A percentile compares a stretch with the other conserved stretches of the same genome.
These are phyloP conservation scores for Seriola aureovittata DNA, from an alignment of 2,113 vertebrate species.

Conservation along the genomic window DNA sequence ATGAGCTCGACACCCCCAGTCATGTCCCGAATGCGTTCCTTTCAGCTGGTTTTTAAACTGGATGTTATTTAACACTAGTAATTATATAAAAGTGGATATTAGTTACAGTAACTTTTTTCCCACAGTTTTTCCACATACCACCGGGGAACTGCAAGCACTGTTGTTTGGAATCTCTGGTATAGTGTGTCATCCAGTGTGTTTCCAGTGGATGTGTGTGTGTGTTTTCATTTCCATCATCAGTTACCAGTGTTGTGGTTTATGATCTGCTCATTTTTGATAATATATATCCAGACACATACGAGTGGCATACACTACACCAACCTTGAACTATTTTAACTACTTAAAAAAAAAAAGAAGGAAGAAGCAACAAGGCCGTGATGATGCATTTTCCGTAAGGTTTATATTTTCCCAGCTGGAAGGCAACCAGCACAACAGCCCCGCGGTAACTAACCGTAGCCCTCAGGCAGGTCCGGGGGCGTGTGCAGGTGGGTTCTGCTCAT, in stretches of 20 bases:
- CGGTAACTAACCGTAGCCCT: slow-evolving; percentile 92
- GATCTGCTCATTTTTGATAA: too few relatives aligned
- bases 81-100: not conserved
- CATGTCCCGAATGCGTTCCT: not conserved
- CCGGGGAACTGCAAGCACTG: too few relatives aligned
- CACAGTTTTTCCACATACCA: too few relatives aligned
- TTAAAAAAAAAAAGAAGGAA: not conserved
- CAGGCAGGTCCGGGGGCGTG: slow-evolving; percentile 95
- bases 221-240: too few relatives aligned
- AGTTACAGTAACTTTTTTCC: not conserved
- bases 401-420: not conserved
- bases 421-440: not conserved
- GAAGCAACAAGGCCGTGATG: not conserved
- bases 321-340: too few relatives aligned
- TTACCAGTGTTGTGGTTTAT: too few relatives aligned
- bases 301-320: not conserved
- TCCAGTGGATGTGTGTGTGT: too few relatives aligned
- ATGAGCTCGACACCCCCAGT: not conserved
- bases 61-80: not conserved
- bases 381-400: not conserved
- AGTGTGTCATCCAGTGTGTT: too few relatives aligned
- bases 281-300: not conserved
- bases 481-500: slow-evolving; percentile 99
- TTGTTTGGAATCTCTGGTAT: too few relatives aligned
- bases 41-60: not conserved